Evolutionary conservation across 2,888 invertebrate species (phyloP).

Genomic region (Himalopsyche tibetana): DNA sequence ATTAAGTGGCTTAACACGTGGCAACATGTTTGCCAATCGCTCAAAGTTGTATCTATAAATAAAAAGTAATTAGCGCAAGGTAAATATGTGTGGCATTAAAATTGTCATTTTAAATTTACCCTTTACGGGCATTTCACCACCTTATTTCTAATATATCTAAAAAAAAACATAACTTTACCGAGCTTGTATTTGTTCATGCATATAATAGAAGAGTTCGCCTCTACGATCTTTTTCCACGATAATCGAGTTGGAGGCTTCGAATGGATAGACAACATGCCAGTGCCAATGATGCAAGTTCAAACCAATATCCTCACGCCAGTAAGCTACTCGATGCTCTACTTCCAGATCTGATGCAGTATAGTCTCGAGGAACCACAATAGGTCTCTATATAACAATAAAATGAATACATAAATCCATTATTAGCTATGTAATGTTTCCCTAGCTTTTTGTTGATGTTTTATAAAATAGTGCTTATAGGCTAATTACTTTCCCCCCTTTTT

Average conservation of each 20-base stretch:
- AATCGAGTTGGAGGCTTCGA: slow-evolving; percentile 78
- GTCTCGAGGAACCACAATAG: slow-evolving; percentile 68
- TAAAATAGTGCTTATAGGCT: too few species aligned
- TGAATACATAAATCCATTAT: background rate
- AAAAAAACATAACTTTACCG: too few species aligned
- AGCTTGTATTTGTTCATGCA: slow-evolving; percentile 84
- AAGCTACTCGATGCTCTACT: slow-evolving; percentile 69
- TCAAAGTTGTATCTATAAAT: slow-evolving; percentile 81
- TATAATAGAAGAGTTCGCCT: slow-evolving; percentile 88
- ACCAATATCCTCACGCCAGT: slow-evolving; percentile 76
- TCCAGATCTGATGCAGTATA: slow-evolving; percentile 69
- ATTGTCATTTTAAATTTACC: too few species aligned
- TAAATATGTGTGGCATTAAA: too few species aligned
- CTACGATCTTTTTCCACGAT: slow-evolving; percentile 84
- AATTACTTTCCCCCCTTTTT: too few species aligned
- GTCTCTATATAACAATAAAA: slow-evolving; percentile 69
- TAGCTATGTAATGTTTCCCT: background rate
- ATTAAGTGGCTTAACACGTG: slow-evolving; percentile 80
- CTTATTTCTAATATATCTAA: too few species aligned
- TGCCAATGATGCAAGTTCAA: slow-evolving; percentile 82
- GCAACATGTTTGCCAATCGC: slow-evolving; percentile 83
- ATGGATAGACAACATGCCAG: slow-evolving; percentile 92
- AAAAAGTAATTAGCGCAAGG: too few species aligned
- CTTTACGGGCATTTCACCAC: too few species aligned
- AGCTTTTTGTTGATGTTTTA: too few species aligned